Evolutionary conservation across 2,888 invertebrate genomes (phyloP).

Genomic region (Linnaemya tessellans): DNA sequence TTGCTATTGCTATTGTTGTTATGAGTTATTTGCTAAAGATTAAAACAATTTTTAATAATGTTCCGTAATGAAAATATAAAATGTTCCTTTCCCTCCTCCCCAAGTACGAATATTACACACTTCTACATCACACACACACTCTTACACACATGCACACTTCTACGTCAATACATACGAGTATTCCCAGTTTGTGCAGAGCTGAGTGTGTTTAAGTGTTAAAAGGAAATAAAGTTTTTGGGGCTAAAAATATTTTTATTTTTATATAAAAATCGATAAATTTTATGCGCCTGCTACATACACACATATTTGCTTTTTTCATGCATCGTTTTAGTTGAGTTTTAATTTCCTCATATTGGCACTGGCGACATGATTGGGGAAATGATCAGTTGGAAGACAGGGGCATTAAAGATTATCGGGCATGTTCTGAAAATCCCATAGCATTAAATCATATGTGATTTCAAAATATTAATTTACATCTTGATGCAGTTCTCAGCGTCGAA

Average conservation of each 20-base stretch:
- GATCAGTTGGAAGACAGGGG: background rate
- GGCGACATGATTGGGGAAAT: background rate
- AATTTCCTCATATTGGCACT: background rate
- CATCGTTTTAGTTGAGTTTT: background rate
- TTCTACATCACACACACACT: background rate
- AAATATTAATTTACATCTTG: too few relatives aligned
- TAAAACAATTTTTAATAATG: conserved; percentile 73
- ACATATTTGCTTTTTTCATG: background rate
- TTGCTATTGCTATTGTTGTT: conserved; percentile 45
- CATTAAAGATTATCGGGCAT: background rate
- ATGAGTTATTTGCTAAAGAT: conserved; percentile 71
- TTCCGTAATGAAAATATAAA: conserved; percentile 71
- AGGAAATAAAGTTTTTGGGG: conserved; percentile 61
- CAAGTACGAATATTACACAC: conserved; percentile 10
- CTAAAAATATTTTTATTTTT: conserved; percentile 73
- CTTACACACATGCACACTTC: conserved; percentile 21
- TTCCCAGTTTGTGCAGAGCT: conserved; percentile 26
- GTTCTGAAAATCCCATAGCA: too few relatives aligned
- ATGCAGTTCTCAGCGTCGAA: too few relatives aligned
- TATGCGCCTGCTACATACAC: conserved; percentile 64
- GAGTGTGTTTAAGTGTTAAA: conserved; percentile 57
- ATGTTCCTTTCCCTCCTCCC: conserved; percentile 30
- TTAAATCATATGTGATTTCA: too few relatives aligned
- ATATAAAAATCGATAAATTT: conserved; percentile 81
- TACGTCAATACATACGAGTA: background rate